Conservation (phyloP, 2,888 invertebrate species). For the Hirtodrosophila trivittata region DNA sequence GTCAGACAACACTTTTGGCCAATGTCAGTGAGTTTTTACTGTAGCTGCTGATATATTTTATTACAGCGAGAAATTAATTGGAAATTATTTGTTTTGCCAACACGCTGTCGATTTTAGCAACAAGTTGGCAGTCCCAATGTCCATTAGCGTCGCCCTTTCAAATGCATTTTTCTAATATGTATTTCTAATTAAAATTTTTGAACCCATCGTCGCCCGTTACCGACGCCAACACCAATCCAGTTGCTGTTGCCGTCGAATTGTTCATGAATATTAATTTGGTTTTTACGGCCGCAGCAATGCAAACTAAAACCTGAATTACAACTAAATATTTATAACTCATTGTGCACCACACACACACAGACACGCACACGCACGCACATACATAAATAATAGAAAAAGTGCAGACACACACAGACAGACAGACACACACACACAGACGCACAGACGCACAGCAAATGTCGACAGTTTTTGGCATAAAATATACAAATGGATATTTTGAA, state of each 20-base stretch:
- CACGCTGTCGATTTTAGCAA: too few relatives aligned
- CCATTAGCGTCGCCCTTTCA: neutral
- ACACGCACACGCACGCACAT: conserved; percentile 11
- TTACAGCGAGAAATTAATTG: too few relatives aligned
- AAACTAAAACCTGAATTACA: conserved; percentile 75
- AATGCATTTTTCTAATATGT: conserved; percentile 28
- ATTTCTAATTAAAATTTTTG: conserved; percentile 47
- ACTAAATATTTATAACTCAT: conserved; percentile 80
- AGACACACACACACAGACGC: conserved; percentile 16
- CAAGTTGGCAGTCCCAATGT: too few relatives aligned
- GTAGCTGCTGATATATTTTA: too few relatives aligned
- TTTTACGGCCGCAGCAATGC: conserved; percentile 59
- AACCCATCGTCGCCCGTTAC: neutral
- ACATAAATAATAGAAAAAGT: conserved; percentile 47
- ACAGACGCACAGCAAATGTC: conserved; percentile 21
- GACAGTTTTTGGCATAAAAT: conserved; percentile 51
- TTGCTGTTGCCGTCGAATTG: conserved; percentile 31
- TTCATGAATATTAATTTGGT: conserved; percentile 76
- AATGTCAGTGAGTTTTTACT: too few relatives aligned
- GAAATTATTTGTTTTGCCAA: too few relatives aligned
- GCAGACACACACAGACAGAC: conserved; percentile 27
- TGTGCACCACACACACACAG: conserved; percentile 35
- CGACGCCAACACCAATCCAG: neutral
- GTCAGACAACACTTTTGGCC: too few relatives aligned
- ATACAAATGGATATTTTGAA: conserved; percentile 55